Conservation (phyloP, 2,797 vertebrate species). For the Numenius phaeopus region DNA sequence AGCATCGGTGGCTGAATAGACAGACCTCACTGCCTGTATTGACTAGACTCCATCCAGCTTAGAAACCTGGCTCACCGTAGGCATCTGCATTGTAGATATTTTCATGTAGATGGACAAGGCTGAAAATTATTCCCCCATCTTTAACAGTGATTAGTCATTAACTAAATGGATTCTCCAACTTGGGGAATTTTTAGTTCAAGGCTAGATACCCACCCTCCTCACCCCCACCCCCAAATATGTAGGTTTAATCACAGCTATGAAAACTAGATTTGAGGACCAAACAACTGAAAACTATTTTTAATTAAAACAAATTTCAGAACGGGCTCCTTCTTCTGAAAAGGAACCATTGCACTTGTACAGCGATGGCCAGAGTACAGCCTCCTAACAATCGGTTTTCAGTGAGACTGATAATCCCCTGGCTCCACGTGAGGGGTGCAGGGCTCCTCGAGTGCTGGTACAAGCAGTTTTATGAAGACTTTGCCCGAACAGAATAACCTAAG, state of each 20-base stretch:
- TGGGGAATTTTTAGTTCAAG: not conserved
- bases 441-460: not conserved
- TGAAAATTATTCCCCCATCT: not conserved
- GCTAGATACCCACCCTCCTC: rapidly evolving
- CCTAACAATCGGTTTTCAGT: not conserved
- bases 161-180: not conserved
- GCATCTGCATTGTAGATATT: not conserved
- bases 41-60: no score
- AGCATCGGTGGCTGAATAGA: not conserved
- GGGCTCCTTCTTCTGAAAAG: not conserved
- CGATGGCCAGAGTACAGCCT: rapidly evolving
- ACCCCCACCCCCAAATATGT: rapidly evolving
- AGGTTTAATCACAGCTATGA: not conserved
- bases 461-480: not conserved
- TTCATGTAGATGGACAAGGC: not conserved
- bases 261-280: not conserved
- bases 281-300: not conserved
- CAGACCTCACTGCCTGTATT: not conserved
- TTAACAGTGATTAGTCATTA: not conserved
- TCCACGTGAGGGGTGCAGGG: rapidly evolving
- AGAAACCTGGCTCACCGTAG: not conserved
- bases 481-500: not conserved
- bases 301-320: not conserved
- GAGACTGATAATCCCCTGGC: not conserved
- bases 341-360: not conserved